Base-by-base conservation (phyloP, 2,113 vertebrate genomes). In the Pedetes capensis region DNA sequence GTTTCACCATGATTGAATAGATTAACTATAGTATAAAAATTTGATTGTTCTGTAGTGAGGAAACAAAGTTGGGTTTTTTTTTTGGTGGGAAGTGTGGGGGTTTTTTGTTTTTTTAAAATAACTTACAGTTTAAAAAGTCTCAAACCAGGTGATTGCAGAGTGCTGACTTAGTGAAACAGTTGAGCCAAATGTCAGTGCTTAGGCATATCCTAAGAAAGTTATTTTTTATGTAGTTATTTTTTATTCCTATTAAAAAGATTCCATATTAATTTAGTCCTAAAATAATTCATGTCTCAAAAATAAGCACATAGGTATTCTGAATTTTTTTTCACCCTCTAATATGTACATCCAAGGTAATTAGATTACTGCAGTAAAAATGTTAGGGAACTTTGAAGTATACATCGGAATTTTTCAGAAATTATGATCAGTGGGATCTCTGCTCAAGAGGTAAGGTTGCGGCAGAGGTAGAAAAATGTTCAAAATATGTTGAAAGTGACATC, bases 401-500 rank as follows among this genome's bases (percentile, higher is more conserved):
- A 29, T 85, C 29, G 78, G 93, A 85, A 27, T 93, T 94, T n/a
- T 96, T 96, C 95, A 96, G 95, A 87, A 96, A 79, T 96, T 96
- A 25, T 80, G 83, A 76, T 92, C 87, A 93, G 76, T 97, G 95
- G 87, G 84, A 97, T 96, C 85, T 88, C 93, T 96, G 47, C 97
- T 95, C 61, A 93, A 97, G 97, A 97, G 97, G 97, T 97, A 97
- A 97, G 97, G 51, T 76, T n/a, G 61, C 47, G 90, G 39, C 29
- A 53, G 78, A 97, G 97, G 20, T 25, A 95, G 95, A 76, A 89
- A 96, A 78, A 47, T 87, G 51, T 86, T 91, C 23, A 92, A 76
- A 57, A 44, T 92, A 44, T 83, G 49, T 83, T 80, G 66, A 63
- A 11, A 76, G 37, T 74, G 29, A 63, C 76, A 22, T 87, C 51